Percentiles rank a stretch among this genome's conserved stretches.
Conservation (phyloP, 2,888 invertebrate species). For the Erebia ligea region DNA sequence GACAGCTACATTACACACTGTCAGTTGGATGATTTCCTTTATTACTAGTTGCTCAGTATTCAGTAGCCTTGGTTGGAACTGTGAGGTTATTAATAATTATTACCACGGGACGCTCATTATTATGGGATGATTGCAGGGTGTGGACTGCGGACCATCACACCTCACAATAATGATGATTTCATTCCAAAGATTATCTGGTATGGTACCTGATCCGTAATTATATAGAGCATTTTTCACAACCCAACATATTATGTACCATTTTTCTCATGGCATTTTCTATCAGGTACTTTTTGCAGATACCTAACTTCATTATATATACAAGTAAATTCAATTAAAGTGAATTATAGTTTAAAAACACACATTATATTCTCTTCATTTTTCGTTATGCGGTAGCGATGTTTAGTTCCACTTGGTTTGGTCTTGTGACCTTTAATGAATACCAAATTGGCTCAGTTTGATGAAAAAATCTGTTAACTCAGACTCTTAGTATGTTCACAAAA, state of each 20-base stretch:
- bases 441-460: background rate
- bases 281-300: no score
- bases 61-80: slow-evolving; percentile 1
- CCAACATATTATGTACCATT: background rate
- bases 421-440: background rate
- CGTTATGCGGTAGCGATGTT: no score
- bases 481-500: background rate
- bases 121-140: slow-evolving; percentile 14
- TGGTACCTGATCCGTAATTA: background rate
- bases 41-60: background rate
- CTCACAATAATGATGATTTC: background rate
- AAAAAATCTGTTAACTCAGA: background rate
- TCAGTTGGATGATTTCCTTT: slow-evolving; percentile 1
- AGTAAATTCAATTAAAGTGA: no score
- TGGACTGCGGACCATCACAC: background rate
- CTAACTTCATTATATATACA: no score
- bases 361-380: no score
- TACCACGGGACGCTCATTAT: background rate
- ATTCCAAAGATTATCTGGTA: slow-evolving; percentile 1
- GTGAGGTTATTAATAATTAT: background rate
- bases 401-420: no score
- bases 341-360: no score
- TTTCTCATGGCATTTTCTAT: background rate
- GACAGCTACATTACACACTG: slow-evolving; percentile 3
- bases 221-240: background rate